phyloP scores from a whole-genome alignment of 1,140 invertebrate genomes.

The Druon quercuslanigerum region DNA sequence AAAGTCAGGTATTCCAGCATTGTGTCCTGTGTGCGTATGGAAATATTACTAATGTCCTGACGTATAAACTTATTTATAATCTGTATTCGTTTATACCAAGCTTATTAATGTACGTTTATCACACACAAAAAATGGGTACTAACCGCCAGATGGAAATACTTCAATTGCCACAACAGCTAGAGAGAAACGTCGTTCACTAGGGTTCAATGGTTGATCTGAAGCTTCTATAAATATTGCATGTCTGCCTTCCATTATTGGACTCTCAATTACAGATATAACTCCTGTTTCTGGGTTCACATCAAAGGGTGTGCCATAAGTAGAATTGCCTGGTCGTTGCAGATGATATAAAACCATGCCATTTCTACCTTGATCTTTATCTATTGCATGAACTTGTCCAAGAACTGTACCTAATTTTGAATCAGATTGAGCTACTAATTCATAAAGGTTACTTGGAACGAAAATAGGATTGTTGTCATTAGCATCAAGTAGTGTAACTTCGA shows the following conservation, averaged over 20 bases:
- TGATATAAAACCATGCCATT: slow-evolving; percentile 88
- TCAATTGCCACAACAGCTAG: slow-evolving; percentile 89
- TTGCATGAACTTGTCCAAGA: slow-evolving; percentile 85
- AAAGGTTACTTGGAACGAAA: slow-evolving; percentile 88
- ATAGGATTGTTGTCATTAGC: slow-evolving; percentile 92
- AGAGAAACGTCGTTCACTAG: slow-evolving; percentile 86
- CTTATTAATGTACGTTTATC: slow-evolving; percentile 1
- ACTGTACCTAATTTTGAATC: slow-evolving; percentile 81
- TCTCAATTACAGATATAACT: slow-evolving; percentile 82
- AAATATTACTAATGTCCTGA: neutral
- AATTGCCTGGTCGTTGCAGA: slow-evolving; percentile 83
- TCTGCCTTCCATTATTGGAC: slow-evolving; percentile 80
- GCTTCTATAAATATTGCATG: slow-evolving; percentile 89
- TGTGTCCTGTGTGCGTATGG: slow-evolving; percentile 62
- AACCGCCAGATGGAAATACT: slow-evolving; percentile 76
- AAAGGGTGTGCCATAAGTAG: slow-evolving; percentile 81
- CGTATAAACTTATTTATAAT: neutral
- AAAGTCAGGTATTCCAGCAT: slow-evolving; percentile 84
- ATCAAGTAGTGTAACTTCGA: slow-evolving; percentile 88
- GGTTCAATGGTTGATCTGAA: slow-evolving; percentile 87
- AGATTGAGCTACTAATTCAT: slow-evolving; percentile 83
- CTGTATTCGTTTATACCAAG: neutral
- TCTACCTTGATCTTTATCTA: slow-evolving; percentile 87
- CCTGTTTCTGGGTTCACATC: slow-evolving; percentile 84
- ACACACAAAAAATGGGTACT: slow-evolving; percentile 43